Conservation (phyloP, 2,113 vertebrate genomes). For the Neotragus moschatus region DNA sequence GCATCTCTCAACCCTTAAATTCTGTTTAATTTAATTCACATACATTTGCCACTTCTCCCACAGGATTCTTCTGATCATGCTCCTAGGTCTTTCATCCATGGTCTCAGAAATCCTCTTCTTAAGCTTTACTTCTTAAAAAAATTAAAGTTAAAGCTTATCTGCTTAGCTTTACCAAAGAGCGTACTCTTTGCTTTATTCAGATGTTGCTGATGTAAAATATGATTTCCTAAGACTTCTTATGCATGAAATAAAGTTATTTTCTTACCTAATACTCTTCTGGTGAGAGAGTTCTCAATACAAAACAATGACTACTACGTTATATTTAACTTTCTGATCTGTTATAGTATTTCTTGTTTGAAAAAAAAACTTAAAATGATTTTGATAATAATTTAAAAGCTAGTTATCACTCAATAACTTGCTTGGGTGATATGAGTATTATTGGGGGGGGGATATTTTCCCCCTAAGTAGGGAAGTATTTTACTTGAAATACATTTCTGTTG, state of each 20-base stretch:
- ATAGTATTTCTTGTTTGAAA: neutral
- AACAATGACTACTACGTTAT: neutral
- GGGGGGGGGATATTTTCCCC: neutral
- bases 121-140: neutral
- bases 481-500: neutral
- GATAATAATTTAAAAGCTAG: neutral
- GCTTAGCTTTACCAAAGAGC: neutral
- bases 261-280: neutral
- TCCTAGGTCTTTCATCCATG: neutral
- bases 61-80: neutral
- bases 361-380: neutral
- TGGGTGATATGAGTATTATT: neutral
- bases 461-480: neutral
- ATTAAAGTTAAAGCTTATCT: neutral
- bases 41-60: neutral
- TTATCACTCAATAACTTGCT: neutral
- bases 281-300: neutral
- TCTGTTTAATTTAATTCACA: neutral
- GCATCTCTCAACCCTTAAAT: neutral
- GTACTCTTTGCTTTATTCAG: neutral
- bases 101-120: neutral
- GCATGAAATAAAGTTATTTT: neutral
- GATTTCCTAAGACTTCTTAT: neutral
- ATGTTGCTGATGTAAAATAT: neutral
- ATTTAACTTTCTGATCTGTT: neutral